Percentiles rank a stretch among this genome's conserved stretches.
Evolutionary conservation across 2,113 vertebrate genomes (phyloP).

Genomic region (Cervus canadensis): DNA sequence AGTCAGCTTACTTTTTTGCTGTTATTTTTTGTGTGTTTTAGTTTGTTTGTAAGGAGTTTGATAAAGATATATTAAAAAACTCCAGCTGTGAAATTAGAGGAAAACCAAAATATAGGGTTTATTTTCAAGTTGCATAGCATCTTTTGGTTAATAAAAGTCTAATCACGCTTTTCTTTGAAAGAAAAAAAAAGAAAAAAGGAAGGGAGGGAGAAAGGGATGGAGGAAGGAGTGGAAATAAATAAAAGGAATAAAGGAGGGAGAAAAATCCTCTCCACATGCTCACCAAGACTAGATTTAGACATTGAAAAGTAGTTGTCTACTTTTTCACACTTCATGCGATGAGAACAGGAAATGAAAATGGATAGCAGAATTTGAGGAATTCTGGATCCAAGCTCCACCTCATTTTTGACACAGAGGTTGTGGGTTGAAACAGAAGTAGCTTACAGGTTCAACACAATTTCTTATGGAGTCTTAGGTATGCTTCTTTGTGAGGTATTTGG

Average conservation of each 20-base stretch:
- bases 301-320: not conserved
- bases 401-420: not conserved
- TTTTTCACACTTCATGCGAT: not conserved
- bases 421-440: not conserved
- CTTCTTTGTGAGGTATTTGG: not conserved
- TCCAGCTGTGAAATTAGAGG: not conserved
- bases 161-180: not conserved
- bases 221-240: too few species aligned
- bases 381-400: not conserved
- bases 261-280: not conserved
- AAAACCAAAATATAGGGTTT: not conserved
- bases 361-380: not conserved
- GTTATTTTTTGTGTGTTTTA: not conserved
- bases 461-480: rapidly evolving
- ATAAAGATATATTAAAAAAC: not conserved
- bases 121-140: not conserved
- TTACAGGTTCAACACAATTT: not conserved
- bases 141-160: not conserved
- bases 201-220: not conserved
- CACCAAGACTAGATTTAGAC: not conserved
- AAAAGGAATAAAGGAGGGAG: not conserved
- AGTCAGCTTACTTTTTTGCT: not conserved
- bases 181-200: not conserved
- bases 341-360: not conserved
- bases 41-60: not conserved